Base-by-base conservation (phyloP, 2,888 invertebrate species). In the Phaedon cochleariae region DNA sequence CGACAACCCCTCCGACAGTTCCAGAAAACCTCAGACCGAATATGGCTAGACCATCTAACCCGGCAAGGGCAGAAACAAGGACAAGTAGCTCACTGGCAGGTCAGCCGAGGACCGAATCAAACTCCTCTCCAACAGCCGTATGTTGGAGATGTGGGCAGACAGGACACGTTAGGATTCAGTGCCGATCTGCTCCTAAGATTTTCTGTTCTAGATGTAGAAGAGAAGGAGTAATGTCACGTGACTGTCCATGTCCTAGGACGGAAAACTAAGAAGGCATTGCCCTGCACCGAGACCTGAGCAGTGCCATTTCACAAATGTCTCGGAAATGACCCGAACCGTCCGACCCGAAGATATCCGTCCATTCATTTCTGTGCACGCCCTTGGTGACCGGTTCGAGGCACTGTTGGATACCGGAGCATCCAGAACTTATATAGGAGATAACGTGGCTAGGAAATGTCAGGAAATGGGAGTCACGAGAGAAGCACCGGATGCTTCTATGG, bases 71-170 rank as follows among this genome's bases (percentile, higher is more conserved):
- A n/a, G n/a, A n/a, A 26, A 26, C 26, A 3, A 7, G 7, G 3
- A 26, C 4, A 26, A 26, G 3, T 7, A 3, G 3, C 26, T 7
- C 7, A 3, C 26, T 26, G 7, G 3, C 26, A 26, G 26, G 7
- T 7, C 7, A 26, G 26, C 3, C 26, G 26, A 26, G 26, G 26
- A 7, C 26, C 7, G 26, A 26, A 7, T 26, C 26, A 26, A 26
- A 7, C 3, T 26, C 31, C 2, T 34, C 31, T 34, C 31, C 31
- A 34, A 5, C 6, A 34, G 29, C 29, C 31, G 5, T 53, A 17
- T 58, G 58, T 10, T 58, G 58, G 58, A 26, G 51, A 9, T 60
- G 60, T 31, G 34, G 52, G 2, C 31, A 37, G 1, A 34, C 12
- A n/a, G 59, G 59, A 15, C 49, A 59, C 18, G 18, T 51, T 0